Evolutionary conservation across 1,140 invertebrate species (phyloP), one percentile per base, ranked within the genome.

Genomic region (Drosophila kanapiae): DNA sequence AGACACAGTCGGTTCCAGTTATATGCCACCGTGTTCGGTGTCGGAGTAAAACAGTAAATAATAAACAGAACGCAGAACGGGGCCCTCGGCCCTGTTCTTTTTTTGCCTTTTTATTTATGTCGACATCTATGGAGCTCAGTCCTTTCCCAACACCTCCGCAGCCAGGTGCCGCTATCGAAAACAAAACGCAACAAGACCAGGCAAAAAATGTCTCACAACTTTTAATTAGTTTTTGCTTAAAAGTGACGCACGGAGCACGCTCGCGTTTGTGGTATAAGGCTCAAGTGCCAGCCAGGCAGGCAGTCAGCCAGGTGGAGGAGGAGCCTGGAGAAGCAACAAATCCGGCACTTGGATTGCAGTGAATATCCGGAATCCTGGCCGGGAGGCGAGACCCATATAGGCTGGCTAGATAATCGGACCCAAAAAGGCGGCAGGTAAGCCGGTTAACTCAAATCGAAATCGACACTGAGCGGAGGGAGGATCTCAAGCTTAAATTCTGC

Each of bases 211-310:
- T 91, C 86, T 85, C 83, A 83, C 71, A 91, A 91, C 86, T 91
- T 91, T 91, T 91, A 91, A 91, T 91, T 91, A 91, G 86, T 91
- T 91, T 91, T 91, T 91, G 77, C 80, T 91, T 82, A 90, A 90
- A 90, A 80, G 72, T 74, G 75, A 81, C 68, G 84, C 76, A 76
- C 64, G 54, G 56, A 59, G 62, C 51, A 78, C 58, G 71, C 57
- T 45, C 56, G 68, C 68, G 70, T 60, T 74, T 72, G 59, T 72
- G 54, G 64, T 27, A 56, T 16, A 31, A 29, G 74, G 18, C 23
- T 23, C 43, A 56, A 56, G 53, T 56, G 53, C 13, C 53, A 56
- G 51, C 18, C 51, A 54, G 33, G 7, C 51, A 54, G 33, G 7
- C 9, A 13, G 10, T 23, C 23, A 18, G n/a, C 27, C 0, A 9